Evolutionary conservation across 1,140 invertebrate genomes (phyloP), one percentile per base, ranked within the genome.

Genomic region (Drosophila tropicalis): DNA sequence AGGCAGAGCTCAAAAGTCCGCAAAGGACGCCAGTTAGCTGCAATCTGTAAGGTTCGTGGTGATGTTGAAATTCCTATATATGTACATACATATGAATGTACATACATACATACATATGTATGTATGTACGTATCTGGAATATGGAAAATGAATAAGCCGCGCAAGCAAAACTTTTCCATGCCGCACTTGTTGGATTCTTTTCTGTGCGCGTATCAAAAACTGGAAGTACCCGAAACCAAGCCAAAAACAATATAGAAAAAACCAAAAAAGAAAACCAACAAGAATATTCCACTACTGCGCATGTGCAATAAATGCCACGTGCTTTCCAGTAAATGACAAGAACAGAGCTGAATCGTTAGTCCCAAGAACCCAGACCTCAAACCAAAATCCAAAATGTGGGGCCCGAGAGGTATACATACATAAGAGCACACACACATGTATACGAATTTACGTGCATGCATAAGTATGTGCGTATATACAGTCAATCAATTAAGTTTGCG

Each of bases 131-230:
- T 40, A 25, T 17, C 73, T 60, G 41, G 22, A 32, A 67, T 29
- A 5, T 9, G 62, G 60, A 39, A 61, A 10, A 47, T 57, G 63
- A 22, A 51, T 51, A 51, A 22, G 44, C 44, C 22, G 44, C 44
- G 17, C 44, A 51, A 51, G 44, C 44, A 10, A 10, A 17, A 32
- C 39, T 67, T 72, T 81, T 81, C 62, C 68, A 65, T 51, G 80
- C 84, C 80, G 85, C 90, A 91, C 90, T 91, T 91, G 90, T 91
- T 91, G 90, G 86, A 87, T 84, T 89, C 79, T 67, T 29, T 12
- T 39, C 36, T 32, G 10, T 3, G 0, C 40, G 75, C 41, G n/a
- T 58, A 19, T 39, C 29, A 12, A 39, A 58, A 34, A 34, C 32
- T 34, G 25, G 29, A 57, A 34, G 55, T 1, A 7, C 13, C 15